These are phyloP conservation scores for Rugalucina vietnamica DNA, from an alignment of 2,888 invertebrate genomes.

Conservation along the genomic window DNA sequence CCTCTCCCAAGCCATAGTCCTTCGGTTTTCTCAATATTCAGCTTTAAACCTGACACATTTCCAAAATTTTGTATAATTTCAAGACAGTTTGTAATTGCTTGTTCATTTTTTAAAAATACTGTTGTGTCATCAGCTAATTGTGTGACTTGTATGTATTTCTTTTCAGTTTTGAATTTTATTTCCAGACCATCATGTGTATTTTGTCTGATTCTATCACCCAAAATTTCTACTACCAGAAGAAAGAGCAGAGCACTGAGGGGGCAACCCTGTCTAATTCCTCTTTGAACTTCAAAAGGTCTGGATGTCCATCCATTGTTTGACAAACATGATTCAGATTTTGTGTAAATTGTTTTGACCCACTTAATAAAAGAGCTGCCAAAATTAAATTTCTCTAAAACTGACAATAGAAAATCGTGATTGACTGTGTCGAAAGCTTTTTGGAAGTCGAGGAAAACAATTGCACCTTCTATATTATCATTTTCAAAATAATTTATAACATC, in stretches of 20 bases:
- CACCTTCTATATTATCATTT: constrained; percentile 11
- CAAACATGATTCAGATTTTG: not conserved
- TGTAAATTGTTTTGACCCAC: constrained; percentile 23
- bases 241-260: constrained; percentile 18
- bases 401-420: not conserved
- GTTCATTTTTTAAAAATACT: not conserved
- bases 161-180: not conserved
- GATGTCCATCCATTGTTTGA: constrained; percentile 22
- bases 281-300: not conserved
- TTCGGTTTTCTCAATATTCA: not conserved
- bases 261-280: constrained; percentile 24
- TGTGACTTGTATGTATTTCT: not conserved
- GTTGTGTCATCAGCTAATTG: constrained; percentile 27
- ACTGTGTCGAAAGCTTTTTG: constrained; percentile 23
- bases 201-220: not conserved
- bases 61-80: not conserved
- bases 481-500: constrained; percentile 20
- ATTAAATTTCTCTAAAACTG: constrained; percentile 14
- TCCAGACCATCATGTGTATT: not conserved
- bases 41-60: not conserved
- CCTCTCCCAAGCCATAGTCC: not conserved
- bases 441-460: constrained; percentile 24
- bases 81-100: not conserved
- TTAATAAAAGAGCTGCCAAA: constrained; percentile 18
- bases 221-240: constrained; percentile 15